phyloP scores from a whole-genome alignment of 2,888 invertebrate species.

The Protodeltote pygarga region DNA sequence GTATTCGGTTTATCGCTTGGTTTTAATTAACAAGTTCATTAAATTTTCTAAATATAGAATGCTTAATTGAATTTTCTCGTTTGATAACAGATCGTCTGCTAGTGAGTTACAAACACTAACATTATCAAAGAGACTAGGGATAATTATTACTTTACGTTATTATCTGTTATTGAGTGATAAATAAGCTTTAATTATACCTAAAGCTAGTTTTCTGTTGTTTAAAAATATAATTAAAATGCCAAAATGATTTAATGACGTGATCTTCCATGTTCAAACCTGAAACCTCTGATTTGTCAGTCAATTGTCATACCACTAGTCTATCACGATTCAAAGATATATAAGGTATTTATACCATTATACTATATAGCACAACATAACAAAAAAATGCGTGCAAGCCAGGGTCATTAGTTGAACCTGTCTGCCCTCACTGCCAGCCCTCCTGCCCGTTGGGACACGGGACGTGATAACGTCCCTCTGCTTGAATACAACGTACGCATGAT shows the following conservation, averaged over 20 bases:
- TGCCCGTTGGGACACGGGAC: constrained; percentile 59
- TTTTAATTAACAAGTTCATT: constrained; percentile 69
- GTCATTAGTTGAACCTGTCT: constrained; percentile 65
- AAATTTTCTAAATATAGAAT: constrained; percentile 48
- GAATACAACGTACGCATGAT: constrained; percentile 42
- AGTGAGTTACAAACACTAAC: constrained; percentile 34
- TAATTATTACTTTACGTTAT: constrained; percentile 11
- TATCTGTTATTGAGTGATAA: not conserved
- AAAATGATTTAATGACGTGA: no score
- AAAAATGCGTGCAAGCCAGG: constrained; percentile 59
- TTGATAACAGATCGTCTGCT: constrained; percentile 16
- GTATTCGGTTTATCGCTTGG: constrained; percentile 63
- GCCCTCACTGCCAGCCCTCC: constrained; percentile 58
- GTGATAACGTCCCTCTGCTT: constrained; percentile 67
- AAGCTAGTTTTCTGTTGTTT: not conserved
- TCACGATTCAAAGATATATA: not conserved
- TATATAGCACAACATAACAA: constrained; percentile 26
- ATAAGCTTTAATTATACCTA: not conserved
- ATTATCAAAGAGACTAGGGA: constrained; percentile 16
- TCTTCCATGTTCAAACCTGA: no score
- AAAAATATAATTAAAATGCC: no score
- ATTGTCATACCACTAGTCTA: no score
- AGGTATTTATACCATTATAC: constrained; percentile 5
- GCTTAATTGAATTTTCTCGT: constrained; percentile 36
- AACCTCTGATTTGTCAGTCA: no score